Percentiles rank a stretch among this genome's conserved stretches.
phyloP scores from a whole-genome alignment of 2,888 invertebrate species.

The Ametastegia equiseti region DNA sequence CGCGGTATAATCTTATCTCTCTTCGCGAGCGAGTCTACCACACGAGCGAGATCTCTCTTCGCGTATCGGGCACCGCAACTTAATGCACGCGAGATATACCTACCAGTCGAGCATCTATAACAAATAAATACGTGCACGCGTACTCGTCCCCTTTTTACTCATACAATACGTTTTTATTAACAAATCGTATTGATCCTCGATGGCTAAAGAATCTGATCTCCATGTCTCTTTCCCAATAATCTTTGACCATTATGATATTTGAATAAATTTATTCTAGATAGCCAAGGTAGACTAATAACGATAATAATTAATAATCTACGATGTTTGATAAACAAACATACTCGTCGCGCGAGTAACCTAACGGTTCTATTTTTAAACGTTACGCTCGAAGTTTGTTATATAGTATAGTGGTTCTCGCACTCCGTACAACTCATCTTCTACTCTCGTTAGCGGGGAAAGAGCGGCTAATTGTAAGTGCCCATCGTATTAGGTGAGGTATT shows the following conservation, averaged over 20 bases:
- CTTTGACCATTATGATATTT: no score
- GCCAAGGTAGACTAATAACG: not conserved
- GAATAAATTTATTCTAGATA: no score
- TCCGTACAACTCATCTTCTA: no score
- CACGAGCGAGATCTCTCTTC: conserved; percentile 21
- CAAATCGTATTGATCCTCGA: no score
- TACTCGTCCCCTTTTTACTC: no score
- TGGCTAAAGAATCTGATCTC: no score
- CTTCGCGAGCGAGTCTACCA: not conserved
- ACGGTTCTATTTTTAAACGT: conserved; percentile 36
- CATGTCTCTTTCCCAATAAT: no score
- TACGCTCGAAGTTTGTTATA: no score
- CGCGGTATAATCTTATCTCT: conserved; percentile 35
- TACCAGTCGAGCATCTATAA: no score
- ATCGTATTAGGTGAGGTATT: not conserved
- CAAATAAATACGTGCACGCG: no score
- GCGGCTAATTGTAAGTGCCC: not conserved
- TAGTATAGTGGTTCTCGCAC: no score
- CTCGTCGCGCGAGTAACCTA: conserved; percentile 20
- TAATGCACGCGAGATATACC: not conserved
- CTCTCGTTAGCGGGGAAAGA: not conserved
- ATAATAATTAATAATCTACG: not conserved
- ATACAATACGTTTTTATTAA: no score
- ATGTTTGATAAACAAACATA: conserved; percentile 7
- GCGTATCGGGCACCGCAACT: not conserved